These are phyloP conservation scores for Brachionus manjavacas DNA, from an alignment of 1,140 invertebrate species.

Conservation along the genomic window DNA sequence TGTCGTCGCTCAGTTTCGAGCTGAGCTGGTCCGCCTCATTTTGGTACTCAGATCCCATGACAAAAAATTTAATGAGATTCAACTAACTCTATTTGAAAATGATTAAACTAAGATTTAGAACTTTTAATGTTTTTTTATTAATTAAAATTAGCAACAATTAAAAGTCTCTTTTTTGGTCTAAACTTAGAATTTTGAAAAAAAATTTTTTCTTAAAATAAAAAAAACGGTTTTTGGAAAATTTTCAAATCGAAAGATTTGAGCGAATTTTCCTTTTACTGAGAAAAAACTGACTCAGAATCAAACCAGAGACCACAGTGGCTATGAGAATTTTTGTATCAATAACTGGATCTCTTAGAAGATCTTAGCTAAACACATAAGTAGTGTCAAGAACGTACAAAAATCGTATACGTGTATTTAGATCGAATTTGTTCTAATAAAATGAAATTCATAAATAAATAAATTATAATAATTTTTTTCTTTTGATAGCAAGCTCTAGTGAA, in stretches of 20 bases:
- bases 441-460: background rate
- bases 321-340: background rate
- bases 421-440: background rate
- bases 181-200: background rate
- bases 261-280: background rate
- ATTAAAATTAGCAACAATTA: background rate
- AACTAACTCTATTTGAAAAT: background rate
- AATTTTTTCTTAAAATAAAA: no score
- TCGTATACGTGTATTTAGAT: background rate
- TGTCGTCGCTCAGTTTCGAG: background rate
- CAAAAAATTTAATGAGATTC: constrained; percentile 21
- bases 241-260: background rate
- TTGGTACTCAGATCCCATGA: background rate
- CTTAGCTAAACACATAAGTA: background rate
- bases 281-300: background rate
- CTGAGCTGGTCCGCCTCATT: background rate
- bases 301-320: background rate
- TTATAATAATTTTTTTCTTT: background rate
- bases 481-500: background rate
- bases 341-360: background rate
- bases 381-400: background rate
- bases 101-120: background rate
- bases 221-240: background rate
- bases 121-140: background rate
- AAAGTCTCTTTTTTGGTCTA: background rate